A percentile compares a stretch with the other conserved stretches of the same genome.
These are phyloP conservation scores for Phyllostomus discolor DNA, from an alignment of 2,113 vertebrate species.

Conservation along the genomic window DNA sequence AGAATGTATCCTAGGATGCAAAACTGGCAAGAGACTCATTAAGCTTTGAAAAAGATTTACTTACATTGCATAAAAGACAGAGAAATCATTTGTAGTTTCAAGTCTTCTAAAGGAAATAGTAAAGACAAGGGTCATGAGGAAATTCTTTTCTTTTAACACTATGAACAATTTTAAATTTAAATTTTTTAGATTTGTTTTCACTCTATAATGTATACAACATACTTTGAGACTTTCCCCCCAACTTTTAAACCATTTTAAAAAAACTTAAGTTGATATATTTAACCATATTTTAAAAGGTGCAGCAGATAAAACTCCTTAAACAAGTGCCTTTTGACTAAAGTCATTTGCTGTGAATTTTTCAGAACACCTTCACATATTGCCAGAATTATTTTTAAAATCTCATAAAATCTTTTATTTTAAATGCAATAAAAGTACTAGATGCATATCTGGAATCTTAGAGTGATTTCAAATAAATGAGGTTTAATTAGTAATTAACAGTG, in stretches of 20 bases:
- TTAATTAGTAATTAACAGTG: constrained; percentile 68
- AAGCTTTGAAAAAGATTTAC: background rate
- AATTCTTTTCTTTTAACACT: background rate
- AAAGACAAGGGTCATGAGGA: background rate
- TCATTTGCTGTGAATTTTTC: background rate
- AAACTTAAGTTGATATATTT: background rate
- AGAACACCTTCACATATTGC: background rate
- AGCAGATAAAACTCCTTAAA: background rate
- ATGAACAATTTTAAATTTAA: background rate
- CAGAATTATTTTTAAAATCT: constrained; percentile 2
- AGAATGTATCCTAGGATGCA: background rate
- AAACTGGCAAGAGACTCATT: background rate
- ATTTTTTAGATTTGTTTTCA: background rate
- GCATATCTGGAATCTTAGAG: constrained; percentile 43
- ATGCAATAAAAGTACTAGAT: background rate
- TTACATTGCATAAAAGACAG: background rate
- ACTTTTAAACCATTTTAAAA: background rate
- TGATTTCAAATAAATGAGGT: constrained; percentile 69
- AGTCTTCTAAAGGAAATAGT: background rate
- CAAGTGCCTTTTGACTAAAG: background rate
- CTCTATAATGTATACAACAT: background rate
- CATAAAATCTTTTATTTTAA: constrained; percentile 9
- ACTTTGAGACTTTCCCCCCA: background rate
- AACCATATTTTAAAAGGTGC: background rate
- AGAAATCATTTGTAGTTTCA: background rate